phyloP scores from a whole-genome alignment of 2,113 vertebrate species.

The Takifugu flavidus region DNA sequence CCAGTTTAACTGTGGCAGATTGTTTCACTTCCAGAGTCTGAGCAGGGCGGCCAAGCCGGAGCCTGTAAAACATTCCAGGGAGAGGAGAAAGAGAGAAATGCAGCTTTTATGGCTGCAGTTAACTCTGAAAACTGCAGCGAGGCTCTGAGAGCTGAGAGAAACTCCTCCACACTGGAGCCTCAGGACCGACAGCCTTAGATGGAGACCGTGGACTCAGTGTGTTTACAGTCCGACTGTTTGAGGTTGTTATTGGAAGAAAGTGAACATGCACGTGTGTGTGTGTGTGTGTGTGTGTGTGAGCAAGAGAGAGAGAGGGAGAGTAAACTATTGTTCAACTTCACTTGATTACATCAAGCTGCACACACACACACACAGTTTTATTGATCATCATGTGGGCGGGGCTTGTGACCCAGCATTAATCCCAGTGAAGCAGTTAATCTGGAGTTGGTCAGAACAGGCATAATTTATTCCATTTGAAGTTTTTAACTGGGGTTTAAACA shows the following conservation, averaged over 20 bases:
- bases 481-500: no score
- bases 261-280: conserved; percentile 40
- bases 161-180: no score
- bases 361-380: conserved; percentile 20
- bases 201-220: no score
- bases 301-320: background rate
- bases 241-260: conserved; percentile 10
- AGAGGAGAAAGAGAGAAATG: background rate
- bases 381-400: no score
- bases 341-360: conserved; percentile 28
- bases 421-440: conserved; percentile 18
- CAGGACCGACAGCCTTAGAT: no score
- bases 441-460: conserved; percentile 7
- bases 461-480: no score
- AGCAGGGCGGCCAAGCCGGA: no score
- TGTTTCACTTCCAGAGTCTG: no score
- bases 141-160: no score
- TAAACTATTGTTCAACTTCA: conserved; percentile 15
- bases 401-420: conserved; percentile 20
- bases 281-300: background rate
- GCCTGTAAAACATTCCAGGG: background rate
- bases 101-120: background rate
- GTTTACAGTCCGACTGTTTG: background rate
- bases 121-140: background rate
- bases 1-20: no score